These are phyloP conservation scores for Oncorhynchus nerka DNA, from an alignment of 2,113 vertebrate species.

Conservation along the genomic window DNA sequence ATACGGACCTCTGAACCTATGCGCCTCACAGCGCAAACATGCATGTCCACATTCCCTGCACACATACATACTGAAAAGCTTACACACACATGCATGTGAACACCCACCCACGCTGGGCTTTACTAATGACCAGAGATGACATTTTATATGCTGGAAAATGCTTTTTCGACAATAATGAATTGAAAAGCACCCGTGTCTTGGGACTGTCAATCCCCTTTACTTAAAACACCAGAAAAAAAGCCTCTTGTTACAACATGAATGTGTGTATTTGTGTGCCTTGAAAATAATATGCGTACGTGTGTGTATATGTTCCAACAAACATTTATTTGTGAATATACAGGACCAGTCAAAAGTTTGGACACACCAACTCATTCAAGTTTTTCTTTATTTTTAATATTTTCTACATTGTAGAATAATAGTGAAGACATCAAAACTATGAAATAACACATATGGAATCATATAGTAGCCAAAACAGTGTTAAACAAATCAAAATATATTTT, in stretches of 20 bases:
- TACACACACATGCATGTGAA: constrained; percentile 11
- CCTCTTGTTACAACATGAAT: background rate
- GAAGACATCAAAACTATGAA: no score
- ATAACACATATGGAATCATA: no score
- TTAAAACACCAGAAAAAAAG: background rate
- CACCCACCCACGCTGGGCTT: background rate
- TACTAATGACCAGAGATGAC: constrained; percentile 19
- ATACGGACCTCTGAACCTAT: constrained; percentile 32
- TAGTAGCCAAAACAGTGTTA: no score
- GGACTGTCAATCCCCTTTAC: constrained; percentile 13
- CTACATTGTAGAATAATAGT: no score
- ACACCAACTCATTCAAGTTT: no score
- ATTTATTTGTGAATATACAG: background rate
- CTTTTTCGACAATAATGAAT: constrained; percentile 29
- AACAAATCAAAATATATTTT: no score
- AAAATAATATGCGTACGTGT: background rate
- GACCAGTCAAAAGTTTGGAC: no score
- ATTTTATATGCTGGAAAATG: constrained; percentile 46
- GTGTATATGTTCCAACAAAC: background rate
- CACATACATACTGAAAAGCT: constrained; percentile 18
- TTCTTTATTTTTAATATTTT: no score
- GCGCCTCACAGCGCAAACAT: constrained; percentile 30
- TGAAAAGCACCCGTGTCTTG: constrained; percentile 17
- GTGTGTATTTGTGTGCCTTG: background rate
- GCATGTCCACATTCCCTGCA: constrained; percentile 18